A percentile compares a stretch with the other conserved stretches of the same genome.
These are phyloP conservation scores for Otus sunia DNA, from an alignment of 2,113 vertebrate genomes.

Conservation along the genomic window DNA sequence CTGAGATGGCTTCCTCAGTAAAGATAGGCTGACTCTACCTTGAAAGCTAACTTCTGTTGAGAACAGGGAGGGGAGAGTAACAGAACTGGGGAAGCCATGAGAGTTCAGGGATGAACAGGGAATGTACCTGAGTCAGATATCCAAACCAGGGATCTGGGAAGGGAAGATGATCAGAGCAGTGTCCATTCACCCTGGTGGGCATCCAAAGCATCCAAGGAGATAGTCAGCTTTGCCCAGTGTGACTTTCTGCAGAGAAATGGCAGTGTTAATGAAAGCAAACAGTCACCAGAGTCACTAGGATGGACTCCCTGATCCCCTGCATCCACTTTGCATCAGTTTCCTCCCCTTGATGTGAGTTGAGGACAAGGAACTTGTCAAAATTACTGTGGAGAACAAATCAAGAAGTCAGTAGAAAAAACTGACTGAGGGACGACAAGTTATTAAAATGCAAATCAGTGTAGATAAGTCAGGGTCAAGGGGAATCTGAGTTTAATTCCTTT, in stretches of 20 bases:
- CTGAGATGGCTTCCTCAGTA: neutral
- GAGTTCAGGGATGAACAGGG: neutral
- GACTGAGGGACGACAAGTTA: neutral
- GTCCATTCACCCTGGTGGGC: neutral
- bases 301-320: neutral
- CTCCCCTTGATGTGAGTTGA: neutral
- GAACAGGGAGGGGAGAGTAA: neutral
- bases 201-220: neutral
- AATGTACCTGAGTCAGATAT: neutral
- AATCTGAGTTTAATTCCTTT: neutral
- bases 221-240: neutral
- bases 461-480: neutral
- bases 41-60: neutral
- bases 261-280: neutral
- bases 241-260: neutral
- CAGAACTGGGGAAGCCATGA: neutral
- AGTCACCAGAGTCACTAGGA: neutral
- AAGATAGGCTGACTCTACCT: neutral
- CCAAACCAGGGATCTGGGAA: neutral
- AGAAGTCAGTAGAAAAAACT: neutral
- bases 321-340: neutral
- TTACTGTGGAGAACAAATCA: neutral
- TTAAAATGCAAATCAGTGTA: conserved; percentile 16
- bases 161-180: neutral
- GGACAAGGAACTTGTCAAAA: neutral